phyloP scores from a whole-genome alignment of 1,140 invertebrate genomes.

The Lasioglossum albipes region DNA sequence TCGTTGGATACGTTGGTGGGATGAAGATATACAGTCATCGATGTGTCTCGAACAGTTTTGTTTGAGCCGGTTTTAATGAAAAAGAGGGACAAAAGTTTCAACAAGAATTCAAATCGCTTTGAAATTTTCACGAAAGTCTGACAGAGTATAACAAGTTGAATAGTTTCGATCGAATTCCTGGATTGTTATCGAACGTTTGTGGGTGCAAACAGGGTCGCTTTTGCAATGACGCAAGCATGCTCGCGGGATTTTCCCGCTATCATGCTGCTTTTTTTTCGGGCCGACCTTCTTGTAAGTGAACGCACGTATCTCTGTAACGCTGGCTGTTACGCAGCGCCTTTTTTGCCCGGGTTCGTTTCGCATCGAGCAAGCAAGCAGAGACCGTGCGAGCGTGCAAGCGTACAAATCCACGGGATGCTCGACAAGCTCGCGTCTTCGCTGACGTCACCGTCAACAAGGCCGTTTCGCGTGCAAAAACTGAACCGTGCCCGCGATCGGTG shows the following conservation, averaged over 20 bases:
- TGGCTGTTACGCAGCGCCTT: slow-evolving; percentile 67
- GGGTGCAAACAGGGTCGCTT: slow-evolving; percentile 6
- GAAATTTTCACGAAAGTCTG: too few species aligned
- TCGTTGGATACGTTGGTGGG: too few species aligned
- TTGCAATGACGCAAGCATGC: slow-evolving; percentile 32
- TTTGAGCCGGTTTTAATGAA: too few species aligned
- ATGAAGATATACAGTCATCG: too few species aligned
- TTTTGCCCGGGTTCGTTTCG: slow-evolving; percentile 50
- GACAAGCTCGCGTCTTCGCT: slow-evolving; percentile 44
- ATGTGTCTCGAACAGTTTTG: too few species aligned
- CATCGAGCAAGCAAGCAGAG: slow-evolving; percentile 1
- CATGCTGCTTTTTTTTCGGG: slow-evolving; percentile 48
- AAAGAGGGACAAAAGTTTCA: too few species aligned
- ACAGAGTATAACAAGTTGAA: too few species aligned
- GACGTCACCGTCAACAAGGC: slow-evolving; percentile 46
- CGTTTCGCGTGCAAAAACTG: slow-evolving; percentile 48
- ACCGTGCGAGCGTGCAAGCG: slow-evolving; percentile 6
- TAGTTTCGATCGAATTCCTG: too few species aligned
- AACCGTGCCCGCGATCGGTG: slow-evolving; percentile 24
- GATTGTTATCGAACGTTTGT: too few species aligned
- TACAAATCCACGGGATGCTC: slow-evolving; percentile 43
- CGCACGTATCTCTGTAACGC: slow-evolving; percentile 67
- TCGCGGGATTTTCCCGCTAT: slow-evolving; percentile 59
- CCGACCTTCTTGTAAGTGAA: slow-evolving; percentile 63
- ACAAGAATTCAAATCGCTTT: too few species aligned